Conservation (phyloP, 2,113 vertebrate species). For the Pungitius pungitius region DNA sequence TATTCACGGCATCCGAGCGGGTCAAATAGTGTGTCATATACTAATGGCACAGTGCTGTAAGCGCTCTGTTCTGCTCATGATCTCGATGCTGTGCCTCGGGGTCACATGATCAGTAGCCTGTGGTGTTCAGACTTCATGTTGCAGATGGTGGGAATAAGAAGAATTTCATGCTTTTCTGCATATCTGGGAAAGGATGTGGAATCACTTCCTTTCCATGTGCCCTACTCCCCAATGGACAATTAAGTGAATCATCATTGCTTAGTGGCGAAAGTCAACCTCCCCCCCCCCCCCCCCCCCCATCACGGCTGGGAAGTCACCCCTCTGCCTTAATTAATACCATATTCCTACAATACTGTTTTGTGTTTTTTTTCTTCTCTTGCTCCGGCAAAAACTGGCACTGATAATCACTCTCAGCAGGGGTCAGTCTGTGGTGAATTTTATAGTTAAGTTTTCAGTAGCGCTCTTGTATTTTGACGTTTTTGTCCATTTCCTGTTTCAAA, state of each 20-base stretch:
- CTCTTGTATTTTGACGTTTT: conserved; percentile 32
- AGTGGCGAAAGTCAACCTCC: conserved; percentile 46
- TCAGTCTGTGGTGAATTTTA: conserved; percentile 25
- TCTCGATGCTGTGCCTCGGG: conserved; percentile 19
- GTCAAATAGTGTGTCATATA: neutral
- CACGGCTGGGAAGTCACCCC: conserved; percentile 25
- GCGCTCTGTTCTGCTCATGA: neutral
- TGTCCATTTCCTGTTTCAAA: conserved; percentile 63
- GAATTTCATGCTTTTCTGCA: conserved; percentile 10
- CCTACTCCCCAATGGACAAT: conserved; percentile 56
- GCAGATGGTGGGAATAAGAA: conserved; percentile 39
- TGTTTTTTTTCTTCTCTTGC: conserved; percentile 17
- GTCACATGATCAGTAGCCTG: conserved; percentile 33
- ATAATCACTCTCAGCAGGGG: conserved; percentile 33
- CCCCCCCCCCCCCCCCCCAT: conserved; percentile 1
- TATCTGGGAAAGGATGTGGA: conserved; percentile 72
- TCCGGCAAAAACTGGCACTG: conserved; percentile 28
- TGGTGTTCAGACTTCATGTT: conserved; percentile 19
- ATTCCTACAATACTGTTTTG: conserved; percentile 20
- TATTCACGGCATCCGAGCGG: neutral
- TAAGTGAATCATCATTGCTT: conserved; percentile 68
- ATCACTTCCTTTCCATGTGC: conserved; percentile 62
- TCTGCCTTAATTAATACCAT: conserved; percentile 55
- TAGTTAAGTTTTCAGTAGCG: conserved; percentile 40
- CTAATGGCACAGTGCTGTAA: neutral